These are phyloP conservation scores for Aphelenchoides besseyi DNA, from an alignment of 1,140 invertebrate genomes.

Conservation along the genomic window DNA sequence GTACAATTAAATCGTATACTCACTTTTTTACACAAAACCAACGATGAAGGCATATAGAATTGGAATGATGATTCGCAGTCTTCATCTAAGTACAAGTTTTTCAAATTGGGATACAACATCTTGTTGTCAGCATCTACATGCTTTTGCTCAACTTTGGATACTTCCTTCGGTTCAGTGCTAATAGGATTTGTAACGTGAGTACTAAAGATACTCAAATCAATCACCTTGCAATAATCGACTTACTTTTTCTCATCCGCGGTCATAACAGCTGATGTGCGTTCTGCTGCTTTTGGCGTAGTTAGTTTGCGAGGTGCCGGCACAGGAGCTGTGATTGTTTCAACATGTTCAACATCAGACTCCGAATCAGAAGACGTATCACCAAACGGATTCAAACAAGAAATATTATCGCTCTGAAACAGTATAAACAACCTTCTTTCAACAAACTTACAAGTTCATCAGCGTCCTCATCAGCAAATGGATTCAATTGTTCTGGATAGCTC, in stretches of 20 bases:
- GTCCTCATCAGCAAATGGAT: constrained; percentile 17
- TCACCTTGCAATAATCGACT: background rate
- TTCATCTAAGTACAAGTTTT: background rate
- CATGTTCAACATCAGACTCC: constrained; percentile 16
- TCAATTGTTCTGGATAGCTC: constrained; percentile 15
- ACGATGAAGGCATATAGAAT: constrained; percentile 5
- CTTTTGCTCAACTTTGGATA: no score
- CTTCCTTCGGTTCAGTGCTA: no score
- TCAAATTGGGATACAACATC: background rate
- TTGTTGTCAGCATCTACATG: no score
- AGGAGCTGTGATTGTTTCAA: background rate
- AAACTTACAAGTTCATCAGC: constrained; percentile 5
- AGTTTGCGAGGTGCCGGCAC: constrained; percentile 5
- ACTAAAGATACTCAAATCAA: no score
- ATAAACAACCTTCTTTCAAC: background rate
- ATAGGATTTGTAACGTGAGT: no score
- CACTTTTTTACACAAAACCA: constrained; percentile 3
- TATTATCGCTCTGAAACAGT: constrained; percentile 12
- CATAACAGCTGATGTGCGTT: background rate
- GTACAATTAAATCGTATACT: no score
- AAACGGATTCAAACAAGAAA: constrained; percentile 20
- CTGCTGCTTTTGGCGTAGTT: background rate
- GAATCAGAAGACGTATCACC: background rate
- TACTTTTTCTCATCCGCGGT: constrained; percentile 4
- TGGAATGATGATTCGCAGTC: background rate